Evolutionary conservation across 2,888 invertebrate species (phyloP).

Genomic region (Drosophila ezoana): DNA sequence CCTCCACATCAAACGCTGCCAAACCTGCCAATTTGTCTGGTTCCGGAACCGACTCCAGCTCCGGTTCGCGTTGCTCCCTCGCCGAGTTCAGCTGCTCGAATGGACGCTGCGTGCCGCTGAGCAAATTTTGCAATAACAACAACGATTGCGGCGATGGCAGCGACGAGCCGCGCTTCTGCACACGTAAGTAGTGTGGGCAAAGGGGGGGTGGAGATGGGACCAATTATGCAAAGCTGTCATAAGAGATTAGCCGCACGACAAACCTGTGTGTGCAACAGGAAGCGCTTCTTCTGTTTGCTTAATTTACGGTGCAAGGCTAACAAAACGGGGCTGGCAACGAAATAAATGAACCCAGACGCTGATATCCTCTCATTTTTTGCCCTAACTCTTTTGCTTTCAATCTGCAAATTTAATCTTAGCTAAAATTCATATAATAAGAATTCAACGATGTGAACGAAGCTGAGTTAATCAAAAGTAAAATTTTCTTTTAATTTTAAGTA

Average conservation of each 20-base stretch:
- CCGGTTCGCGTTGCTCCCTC: constrained; percentile 78
- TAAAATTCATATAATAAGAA: background rate
- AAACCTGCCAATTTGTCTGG: constrained; percentile 67
- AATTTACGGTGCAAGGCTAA: constrained; percentile 14
- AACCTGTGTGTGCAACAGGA: constrained; percentile 23
- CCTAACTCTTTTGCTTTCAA: background rate
- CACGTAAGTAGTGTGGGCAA: constrained; percentile 88
- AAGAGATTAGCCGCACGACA: constrained; percentile 43
- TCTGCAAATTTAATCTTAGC: background rate
- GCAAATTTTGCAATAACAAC: constrained; percentile 91
- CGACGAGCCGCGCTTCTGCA: constrained; percentile 92
- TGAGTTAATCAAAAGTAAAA: no score
- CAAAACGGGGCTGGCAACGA: no score
- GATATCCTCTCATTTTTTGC: constrained; percentile 8
- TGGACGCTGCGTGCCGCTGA: constrained; percentile 86
- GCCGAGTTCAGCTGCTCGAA: constrained; percentile 84
- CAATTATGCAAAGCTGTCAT: constrained; percentile 67
- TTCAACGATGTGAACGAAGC: no score
- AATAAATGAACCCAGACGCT: no score
- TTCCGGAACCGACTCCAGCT: constrained; percentile 51
- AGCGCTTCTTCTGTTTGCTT: constrained; percentile 44
- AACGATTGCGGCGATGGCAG: constrained; percentile 93
- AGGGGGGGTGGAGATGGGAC: background rate
- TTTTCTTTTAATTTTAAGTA: no score
- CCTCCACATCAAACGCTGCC: constrained; percentile 57